Conservation (phyloP, 2,797 vertebrate genomes). For the Pseudomugil tenellus region DNA sequence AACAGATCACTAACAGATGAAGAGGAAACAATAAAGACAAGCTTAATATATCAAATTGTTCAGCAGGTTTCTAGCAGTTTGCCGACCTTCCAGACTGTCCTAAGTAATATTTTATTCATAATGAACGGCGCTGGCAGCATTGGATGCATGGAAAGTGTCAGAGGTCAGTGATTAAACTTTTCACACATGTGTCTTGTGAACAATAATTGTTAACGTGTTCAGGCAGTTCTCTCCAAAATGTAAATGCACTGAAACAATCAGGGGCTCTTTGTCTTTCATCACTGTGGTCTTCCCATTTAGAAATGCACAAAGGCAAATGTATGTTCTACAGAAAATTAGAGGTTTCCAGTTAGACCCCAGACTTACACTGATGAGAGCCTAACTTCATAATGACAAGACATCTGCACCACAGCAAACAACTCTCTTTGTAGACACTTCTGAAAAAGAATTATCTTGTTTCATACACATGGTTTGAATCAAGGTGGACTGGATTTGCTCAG, state of each 20-base stretch:
- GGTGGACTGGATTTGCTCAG: slow-evolving; percentile 41
- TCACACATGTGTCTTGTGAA: slow-evolving; percentile 16
- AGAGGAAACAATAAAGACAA: slow-evolving; percentile 32
- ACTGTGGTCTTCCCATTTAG: slow-evolving; percentile 36
- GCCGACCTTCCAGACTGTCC: not conserved
- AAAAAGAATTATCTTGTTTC: slow-evolving; percentile 55
- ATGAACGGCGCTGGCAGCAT: slow-evolving; percentile 10
- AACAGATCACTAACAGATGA: slow-evolving; percentile 58
- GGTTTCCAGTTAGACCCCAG: slow-evolving; percentile 30
- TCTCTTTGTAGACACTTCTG: slow-evolving; percentile 29
- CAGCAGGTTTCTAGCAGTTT: slow-evolving; percentile 6
- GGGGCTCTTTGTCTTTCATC: slow-evolving; percentile 31
- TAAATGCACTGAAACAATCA: slow-evolving; percentile 41
- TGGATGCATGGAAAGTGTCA: slow-evolving; percentile 14
- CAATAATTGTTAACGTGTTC: slow-evolving; percentile 22
- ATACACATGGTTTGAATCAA: slow-evolving; percentile 61
- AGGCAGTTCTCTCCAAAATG: slow-evolving; percentile 28
- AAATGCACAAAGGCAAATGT: slow-evolving; percentile 41
- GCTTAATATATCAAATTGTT: slow-evolving; percentile 16
- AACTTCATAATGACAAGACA: slow-evolving; percentile 58
- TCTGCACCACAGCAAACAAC: slow-evolving; percentile 40
- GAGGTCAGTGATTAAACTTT: slow-evolving; percentile 13
- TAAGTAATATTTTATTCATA: slow-evolving; percentile 4
- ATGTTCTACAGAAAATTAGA: slow-evolving; percentile 31
- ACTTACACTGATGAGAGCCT: slow-evolving; percentile 29